Evolutionary conservation across 2,113 vertebrate species (phyloP), one percentile per base, ranked within the genome.

Genomic region (Otolemur garnettii): DNA sequence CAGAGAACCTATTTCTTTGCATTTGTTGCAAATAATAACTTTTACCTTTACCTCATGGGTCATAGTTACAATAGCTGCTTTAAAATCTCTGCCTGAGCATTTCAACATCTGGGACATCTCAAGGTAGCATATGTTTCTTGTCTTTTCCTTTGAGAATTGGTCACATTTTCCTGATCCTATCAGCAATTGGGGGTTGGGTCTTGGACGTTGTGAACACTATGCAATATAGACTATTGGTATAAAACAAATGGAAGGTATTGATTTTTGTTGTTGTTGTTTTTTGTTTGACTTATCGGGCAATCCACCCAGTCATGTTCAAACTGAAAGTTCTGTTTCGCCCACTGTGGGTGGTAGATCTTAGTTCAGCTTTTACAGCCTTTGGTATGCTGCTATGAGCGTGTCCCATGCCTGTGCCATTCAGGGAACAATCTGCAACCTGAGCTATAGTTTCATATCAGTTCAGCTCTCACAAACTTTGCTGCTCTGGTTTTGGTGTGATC

Each of bases 271-370:
- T n/a, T 74, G 45, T 50, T 50, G 45, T 22, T 24, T 45, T 72
- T 69, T 50, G 18, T 50, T 80, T 95, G 60, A 66, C 90, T 90
- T 38, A 83, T 80, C 38, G 94, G 87, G 24, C 28, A 62, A 50
- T 68, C 28, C 75, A 60, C 55, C 55, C 80, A 18, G 24, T 88
- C 69, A 57, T 5, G 33, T 81, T 91, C 84, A 71, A 35, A 87
- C 0, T 35, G 62, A 90, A 94, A 74, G 35, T 85, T 95, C n/a
- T 74, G 45, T 91, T 95, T 83, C 55, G 64, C 59, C 45, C 90
- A 79, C 53, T 75, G 42, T 90, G 60, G 45, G 45, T 0, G 11
- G 69, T 77, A 42, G 2, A 50, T 85, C 59, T 72, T 50, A 38
- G 66, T 19, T 85, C 30, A n/a, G 57, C 33, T 60, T 92, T 92